A percentile compares a stretch with the other conserved stretches of the same genome.
phyloP scores from a whole-genome alignment of 2,888 invertebrate genomes.

The Drosophila emarginata region DNA sequence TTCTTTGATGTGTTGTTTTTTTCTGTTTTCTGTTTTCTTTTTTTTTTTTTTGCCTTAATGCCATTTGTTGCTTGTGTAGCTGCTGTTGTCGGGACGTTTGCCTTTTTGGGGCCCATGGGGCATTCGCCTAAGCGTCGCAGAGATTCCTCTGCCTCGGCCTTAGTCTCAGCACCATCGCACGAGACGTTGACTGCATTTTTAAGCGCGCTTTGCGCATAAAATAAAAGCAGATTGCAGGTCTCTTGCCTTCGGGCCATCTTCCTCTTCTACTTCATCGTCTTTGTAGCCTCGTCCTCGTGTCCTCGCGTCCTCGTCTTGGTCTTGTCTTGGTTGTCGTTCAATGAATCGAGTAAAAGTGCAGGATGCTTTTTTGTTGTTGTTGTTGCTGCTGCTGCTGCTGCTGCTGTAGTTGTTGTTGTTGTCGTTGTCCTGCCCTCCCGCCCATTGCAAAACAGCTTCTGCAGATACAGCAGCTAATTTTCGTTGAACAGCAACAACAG shows the following conservation, averaged over 20 bases:
- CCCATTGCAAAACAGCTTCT: conserved; percentile 77
- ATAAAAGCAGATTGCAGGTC: conserved; percentile 74
- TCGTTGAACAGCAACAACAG: conserved; percentile 31
- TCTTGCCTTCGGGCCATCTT: conserved; percentile 46
- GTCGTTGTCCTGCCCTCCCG: conserved; percentile 57
- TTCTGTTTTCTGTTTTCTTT: background rate
- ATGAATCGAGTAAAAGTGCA: conserved; percentile 77
- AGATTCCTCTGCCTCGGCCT: conserved; percentile 68
- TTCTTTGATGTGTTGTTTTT: background rate
- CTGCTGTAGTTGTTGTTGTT: conserved; percentile 46
- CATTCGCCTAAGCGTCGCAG: conserved; percentile 75
- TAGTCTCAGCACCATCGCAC: conserved; percentile 44
- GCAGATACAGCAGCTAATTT: conserved; percentile 81
- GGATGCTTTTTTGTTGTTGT: conserved; percentile 72
- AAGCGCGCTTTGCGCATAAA: conserved; percentile 74
- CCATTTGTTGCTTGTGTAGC: conserved; percentile 43
- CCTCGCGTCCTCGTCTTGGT: background rate
- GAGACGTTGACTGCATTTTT: conserved; percentile 76
- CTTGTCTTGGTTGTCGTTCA: conserved; percentile 51
- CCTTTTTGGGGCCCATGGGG: conserved; percentile 76
- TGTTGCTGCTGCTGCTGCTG: conserved; percentile 48
- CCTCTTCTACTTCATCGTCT: conserved; percentile 11
- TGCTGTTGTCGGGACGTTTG: conserved; percentile 70
- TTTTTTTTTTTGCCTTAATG: conserved; percentile 37
- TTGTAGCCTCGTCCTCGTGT: background rate